Evolutionary conservation across 1,140 invertebrate genomes (phyloP).

Genomic region (Pantala flavescens): DNA sequence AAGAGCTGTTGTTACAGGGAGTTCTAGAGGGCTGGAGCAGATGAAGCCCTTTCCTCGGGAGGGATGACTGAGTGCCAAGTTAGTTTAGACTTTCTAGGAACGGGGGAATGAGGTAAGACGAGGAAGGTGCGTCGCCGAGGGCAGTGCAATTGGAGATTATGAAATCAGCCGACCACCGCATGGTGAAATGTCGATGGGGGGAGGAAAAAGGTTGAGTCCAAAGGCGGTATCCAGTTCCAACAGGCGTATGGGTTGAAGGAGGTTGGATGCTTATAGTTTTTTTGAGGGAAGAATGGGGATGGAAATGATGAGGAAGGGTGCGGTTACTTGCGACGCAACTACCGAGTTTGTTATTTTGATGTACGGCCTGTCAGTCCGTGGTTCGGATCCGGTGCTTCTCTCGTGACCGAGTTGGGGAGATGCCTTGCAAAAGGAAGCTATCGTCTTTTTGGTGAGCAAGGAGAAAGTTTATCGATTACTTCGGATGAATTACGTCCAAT

Average conservation of each 20-base stretch:
- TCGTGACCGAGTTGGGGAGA: too few species aligned
- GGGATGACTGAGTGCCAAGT: conserved; percentile 3
- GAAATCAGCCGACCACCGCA: not conserved
- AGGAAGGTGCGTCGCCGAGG: not conserved
- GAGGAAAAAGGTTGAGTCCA: not conserved
- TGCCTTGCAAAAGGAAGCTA: too few species aligned
- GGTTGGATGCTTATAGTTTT: too few species aligned
- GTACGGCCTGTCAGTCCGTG: too few species aligned
- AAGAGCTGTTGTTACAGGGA: not conserved
- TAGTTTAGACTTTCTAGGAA: not conserved
- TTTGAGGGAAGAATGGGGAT: too few species aligned
- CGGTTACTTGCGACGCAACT: too few species aligned
- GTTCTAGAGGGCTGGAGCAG: not conserved
- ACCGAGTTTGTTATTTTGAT: too few species aligned
- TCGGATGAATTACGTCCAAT: too few species aligned
- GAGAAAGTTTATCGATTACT: too few species aligned
- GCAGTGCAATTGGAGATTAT: not conserved
- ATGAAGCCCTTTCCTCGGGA: not conserved
- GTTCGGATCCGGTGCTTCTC: too few species aligned
- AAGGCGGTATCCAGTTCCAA: not conserved
- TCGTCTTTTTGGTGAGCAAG: too few species aligned
- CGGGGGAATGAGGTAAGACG: not conserved
- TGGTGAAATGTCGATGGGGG: not conserved
- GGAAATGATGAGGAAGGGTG: too few species aligned
- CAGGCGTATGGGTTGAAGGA: not conserved